Evolutionary conservation across 2,113 vertebrate species (phyloP).

Genomic region (Rissa tridactyla): DNA sequence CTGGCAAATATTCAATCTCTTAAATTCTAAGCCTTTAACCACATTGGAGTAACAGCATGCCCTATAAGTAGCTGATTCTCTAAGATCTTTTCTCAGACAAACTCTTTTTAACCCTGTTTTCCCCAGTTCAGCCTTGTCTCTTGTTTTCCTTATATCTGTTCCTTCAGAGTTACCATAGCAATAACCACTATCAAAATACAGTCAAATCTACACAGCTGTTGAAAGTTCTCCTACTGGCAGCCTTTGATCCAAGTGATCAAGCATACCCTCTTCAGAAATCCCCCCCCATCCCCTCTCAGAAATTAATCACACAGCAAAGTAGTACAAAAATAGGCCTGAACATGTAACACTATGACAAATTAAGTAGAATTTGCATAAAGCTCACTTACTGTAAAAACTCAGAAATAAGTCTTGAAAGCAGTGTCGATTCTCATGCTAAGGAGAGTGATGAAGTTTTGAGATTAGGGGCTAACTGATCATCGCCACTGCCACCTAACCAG

Average conservation of each 20-base stretch:
- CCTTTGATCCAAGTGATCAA: not conserved
- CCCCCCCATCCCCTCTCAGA: not conserved
- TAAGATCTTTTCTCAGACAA: not conserved
- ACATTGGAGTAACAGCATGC: not conserved
- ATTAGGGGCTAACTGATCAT: not conserved
- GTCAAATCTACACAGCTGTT: not conserved
- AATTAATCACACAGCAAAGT: not conserved
- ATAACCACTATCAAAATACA: not conserved
- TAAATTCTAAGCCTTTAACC: constrained; percentile 24
- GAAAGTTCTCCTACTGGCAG: not conserved
- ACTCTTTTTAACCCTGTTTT: constrained; percentile 4
- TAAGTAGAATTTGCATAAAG: not conserved
- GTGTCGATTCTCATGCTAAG: not conserved
- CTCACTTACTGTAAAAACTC: not conserved
- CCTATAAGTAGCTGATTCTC: constrained; percentile 5
- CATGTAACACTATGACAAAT: not conserved
- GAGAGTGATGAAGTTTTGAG: not conserved
- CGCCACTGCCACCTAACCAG: not conserved
- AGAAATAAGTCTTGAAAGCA: not conserved
- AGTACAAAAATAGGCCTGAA: not conserved
- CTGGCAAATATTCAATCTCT: not conserved
- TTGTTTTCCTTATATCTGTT: not conserved
- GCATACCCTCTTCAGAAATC: not conserved
- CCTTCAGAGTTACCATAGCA: constrained; percentile 38
- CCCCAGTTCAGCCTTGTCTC: not conserved